Percentiles rank a stretch among this genome's conserved stretches.
Evolutionary conservation across 2,888 invertebrate species (phyloP).

Genomic region (Brenthis daphne): DNA sequence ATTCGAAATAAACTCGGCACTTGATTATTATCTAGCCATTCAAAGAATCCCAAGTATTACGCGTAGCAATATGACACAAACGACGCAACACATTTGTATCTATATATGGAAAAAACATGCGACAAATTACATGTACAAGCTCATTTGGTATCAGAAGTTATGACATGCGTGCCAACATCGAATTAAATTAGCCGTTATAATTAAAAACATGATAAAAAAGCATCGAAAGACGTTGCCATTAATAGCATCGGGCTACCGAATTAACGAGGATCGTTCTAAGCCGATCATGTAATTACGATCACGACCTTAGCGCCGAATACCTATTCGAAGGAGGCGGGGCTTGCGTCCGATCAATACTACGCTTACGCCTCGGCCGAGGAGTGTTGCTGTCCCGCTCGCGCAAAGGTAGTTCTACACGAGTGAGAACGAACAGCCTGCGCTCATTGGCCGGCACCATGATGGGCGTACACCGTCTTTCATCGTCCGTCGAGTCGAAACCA

Average conservation of each 20-base stretch:
- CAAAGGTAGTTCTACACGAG: constrained; percentile 31
- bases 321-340: constrained; percentile 59
- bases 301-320: constrained; percentile 57
- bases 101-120: constrained; percentile 20
- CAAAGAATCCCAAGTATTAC: constrained; percentile 3
- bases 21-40: constrained; percentile 15
- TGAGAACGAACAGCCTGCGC: constrained; percentile 51
- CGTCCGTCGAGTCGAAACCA: constrained; percentile 54
- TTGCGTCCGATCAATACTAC: constrained; percentile 63
- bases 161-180: constrained; percentile 40
- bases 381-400: constrained; percentile 50
- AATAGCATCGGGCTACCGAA: constrained; percentile 75
- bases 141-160: constrained; percentile 39
- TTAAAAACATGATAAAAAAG: constrained; percentile 59
- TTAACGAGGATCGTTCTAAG: constrained; percentile 66
- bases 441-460: constrained; percentile 51
- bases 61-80: constrained; percentile 5
- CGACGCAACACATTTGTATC: constrained; percentile 13
- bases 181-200: constrained; percentile 45
- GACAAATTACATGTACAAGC: constrained; percentile 35
- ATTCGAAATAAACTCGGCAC: constrained; percentile 3
- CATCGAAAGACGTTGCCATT: constrained; percentile 66
- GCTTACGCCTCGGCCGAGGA: constrained; percentile 36
- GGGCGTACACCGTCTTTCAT: constrained; percentile 60
- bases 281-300: constrained; percentile 72